Evolutionary conservation across 2,797 vertebrate genomes (phyloP).

Genomic region (Buphagus erythrorhynchus): DNA sequence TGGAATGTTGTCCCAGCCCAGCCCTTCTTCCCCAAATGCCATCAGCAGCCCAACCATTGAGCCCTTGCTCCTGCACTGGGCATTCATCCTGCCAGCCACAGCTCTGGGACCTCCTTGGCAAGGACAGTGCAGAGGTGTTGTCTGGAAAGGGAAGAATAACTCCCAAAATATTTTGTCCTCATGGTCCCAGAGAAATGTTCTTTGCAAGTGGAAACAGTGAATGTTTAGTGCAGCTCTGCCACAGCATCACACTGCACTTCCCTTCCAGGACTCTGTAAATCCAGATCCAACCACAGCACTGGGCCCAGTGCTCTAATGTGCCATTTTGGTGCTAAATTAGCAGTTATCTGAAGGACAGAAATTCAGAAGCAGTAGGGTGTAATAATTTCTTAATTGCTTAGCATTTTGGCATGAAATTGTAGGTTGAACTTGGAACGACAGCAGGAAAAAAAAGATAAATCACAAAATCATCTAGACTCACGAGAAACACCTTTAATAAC

Average conservation of each 20-base stretch:
- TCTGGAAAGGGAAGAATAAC: not conserved
- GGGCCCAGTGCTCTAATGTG: not conserved
- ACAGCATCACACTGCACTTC: not conserved
- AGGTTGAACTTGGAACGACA: not conserved
- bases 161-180: not conserved
- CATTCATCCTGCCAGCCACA: not conserved
- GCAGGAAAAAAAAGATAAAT: conserved; percentile 15
- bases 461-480: not conserved
- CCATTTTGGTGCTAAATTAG: not conserved
- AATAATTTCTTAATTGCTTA: conserved; percentile 23
- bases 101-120: not conserved
- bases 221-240: not conserved
- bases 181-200: fast-evolving
- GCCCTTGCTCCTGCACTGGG: not conserved
- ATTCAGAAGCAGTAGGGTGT: not conserved
- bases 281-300: not conserved
- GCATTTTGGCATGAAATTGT: conserved; percentile 22
- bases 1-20: not conserved
- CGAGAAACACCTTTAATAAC: not conserved
- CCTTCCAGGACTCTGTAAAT: not conserved
- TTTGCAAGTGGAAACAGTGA: not conserved
- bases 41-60: not conserved
- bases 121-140: not conserved
- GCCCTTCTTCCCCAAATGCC: not conserved
- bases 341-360: not conserved